phyloP scores from a whole-genome alignment of 2,113 vertebrate species.

The Dunckerocampus dactyliophorus region DNA sequence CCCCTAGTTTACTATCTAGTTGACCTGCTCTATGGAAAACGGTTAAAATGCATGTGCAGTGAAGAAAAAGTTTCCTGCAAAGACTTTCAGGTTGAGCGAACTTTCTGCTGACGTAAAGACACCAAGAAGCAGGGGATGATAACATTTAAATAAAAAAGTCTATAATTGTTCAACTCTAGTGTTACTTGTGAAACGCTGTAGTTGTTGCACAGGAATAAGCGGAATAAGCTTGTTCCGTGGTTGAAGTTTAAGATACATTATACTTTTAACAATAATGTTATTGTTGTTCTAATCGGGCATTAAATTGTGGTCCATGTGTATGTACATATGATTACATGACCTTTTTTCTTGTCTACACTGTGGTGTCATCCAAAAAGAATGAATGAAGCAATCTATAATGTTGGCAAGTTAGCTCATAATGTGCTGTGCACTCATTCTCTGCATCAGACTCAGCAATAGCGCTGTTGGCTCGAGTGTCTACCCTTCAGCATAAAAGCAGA shows the following conservation, averaged over 20 bases:
- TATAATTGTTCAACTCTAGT: not conserved
- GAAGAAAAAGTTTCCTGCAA: no score
- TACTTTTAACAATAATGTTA: not conserved
- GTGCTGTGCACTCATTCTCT: no score
- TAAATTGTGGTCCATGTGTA: no score
- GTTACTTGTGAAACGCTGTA: not conserved
- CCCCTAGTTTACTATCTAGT: no score
- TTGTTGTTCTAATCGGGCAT: no score
- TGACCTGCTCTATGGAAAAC: no score
- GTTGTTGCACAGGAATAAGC: not conserved
- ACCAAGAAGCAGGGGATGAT: not conserved
- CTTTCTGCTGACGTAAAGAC: no score
- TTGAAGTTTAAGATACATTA: not conserved
- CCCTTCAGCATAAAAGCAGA: constrained; percentile 29
- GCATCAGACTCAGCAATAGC: not conserved
- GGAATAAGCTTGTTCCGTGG: not conserved
- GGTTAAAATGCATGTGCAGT: no score
- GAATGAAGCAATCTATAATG: not conserved
- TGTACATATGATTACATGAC: no score
- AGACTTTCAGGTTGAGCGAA: no score
- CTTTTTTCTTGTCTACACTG: not conserved
- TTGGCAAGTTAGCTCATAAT: no score
- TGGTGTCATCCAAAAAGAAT: not conserved
- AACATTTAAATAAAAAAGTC: not conserved
- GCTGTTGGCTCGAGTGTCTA: not conserved